Conservation (phyloP, 2,113 vertebrate genomes). For the Melanerpes formicivorus region DNA sequence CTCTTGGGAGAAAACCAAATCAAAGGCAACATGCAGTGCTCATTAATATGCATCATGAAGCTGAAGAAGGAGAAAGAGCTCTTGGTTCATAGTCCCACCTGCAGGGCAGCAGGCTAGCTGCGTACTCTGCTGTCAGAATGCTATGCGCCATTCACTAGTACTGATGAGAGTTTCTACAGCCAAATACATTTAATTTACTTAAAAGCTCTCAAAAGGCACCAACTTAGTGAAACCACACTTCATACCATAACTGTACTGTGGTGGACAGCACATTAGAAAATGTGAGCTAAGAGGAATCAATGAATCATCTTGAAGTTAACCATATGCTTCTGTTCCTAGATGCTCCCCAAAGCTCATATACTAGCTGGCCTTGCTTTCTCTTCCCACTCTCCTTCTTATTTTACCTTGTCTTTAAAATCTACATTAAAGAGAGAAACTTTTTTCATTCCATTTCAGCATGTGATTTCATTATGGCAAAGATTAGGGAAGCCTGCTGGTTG, state of each 20-base stretch:
- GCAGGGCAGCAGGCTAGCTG: slow-evolving; percentile 31
- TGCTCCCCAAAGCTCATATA: background rate
- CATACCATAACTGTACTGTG: background rate
- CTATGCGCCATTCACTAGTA: background rate
- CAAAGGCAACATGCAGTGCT: background rate
- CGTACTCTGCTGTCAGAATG: background rate
- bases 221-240: background rate
- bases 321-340: background rate
- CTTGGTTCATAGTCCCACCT: slow-evolving; percentile 17
- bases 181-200: background rate
- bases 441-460: background rate
- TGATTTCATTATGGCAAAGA: background rate
- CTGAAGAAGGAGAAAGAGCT: background rate
- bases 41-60: background rate
- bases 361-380: background rate
- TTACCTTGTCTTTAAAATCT: background rate
- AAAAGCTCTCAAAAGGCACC: background rate
- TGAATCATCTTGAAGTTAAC: slow-evolving; percentile 24
- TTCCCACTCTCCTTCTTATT: no score
- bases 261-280: background rate
- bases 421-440: background rate
- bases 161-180: background rate
- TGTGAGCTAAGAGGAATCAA: background rate
- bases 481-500: background rate
- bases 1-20: background rate